phyloP scores from a whole-genome alignment of 1,140 invertebrate genomes.

The Pissodes strobi region DNA sequence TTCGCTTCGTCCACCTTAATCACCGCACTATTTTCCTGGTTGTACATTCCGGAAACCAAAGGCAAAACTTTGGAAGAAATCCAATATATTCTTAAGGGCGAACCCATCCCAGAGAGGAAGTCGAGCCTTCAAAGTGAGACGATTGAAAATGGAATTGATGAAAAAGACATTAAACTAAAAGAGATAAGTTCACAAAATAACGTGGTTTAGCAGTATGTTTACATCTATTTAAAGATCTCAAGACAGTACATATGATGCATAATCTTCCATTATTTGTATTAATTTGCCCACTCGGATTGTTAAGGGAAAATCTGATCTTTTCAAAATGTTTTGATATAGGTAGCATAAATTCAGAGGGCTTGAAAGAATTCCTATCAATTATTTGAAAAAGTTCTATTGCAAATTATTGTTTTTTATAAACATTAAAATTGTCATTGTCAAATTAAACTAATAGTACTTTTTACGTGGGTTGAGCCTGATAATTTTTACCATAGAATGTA shows the following conservation, averaged over 20 bases:
- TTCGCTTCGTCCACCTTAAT: constrained; percentile 66
- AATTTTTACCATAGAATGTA: too few relatives aligned
- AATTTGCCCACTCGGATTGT: too few relatives aligned
- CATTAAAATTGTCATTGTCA: too few relatives aligned
- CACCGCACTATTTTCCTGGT: constrained; percentile 65
- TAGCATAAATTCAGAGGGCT: neutral
- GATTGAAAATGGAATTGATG: constrained; percentile 16
- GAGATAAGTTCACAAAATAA: constrained; percentile 18
- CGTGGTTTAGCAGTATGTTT: neutral
- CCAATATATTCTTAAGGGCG: constrained; percentile 55
- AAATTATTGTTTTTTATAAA: too few relatives aligned
- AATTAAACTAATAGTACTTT: too few relatives aligned
- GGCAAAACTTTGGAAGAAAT: constrained; percentile 77
- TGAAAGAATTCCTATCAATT: neutral
- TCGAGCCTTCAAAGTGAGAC: neutral
- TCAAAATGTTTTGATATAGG: neutral
- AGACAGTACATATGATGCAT: neutral
- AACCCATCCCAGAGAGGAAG: constrained; percentile 26
- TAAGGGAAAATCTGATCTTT: too few relatives aligned
- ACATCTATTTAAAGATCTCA: neutral
- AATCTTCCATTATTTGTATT: too few relatives aligned
- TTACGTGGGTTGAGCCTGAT: too few relatives aligned
- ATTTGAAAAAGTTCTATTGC: too few relatives aligned
- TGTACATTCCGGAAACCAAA: constrained; percentile 77
- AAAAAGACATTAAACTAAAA: constrained; percentile 15